Conservation (phyloP, 2,888 invertebrate genomes). For the Cataglyphis livida region DNA sequence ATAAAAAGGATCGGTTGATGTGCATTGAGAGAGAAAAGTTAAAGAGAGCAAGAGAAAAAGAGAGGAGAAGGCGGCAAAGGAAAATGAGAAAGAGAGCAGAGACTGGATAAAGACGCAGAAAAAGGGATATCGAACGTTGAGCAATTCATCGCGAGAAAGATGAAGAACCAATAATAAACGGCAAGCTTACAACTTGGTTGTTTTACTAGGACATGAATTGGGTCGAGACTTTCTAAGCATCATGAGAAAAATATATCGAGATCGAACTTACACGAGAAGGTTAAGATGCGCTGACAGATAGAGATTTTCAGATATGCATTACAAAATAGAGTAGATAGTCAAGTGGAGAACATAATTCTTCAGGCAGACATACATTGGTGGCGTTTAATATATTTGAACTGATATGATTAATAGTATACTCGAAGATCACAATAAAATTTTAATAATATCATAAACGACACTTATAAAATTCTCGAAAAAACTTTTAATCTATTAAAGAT, state of each 20-base stretch:
- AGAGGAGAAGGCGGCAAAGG: conserved; percentile 1
- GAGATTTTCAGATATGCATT: too few species aligned
- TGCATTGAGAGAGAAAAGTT: conserved; percentile 30
- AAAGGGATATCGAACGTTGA: conserved; percentile 58
- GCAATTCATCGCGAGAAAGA: conserved; percentile 38
- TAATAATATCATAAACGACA: too few species aligned
- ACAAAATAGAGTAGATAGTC: not conserved
- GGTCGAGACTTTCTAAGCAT: conserved; percentile 67
- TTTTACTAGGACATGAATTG: conserved; percentile 78
- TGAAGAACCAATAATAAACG: conserved; percentile 75
- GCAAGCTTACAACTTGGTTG: conserved; percentile 75
- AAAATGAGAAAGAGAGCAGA: conserved; percentile 17
- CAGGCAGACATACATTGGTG: not conserved
- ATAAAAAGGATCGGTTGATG: conserved; percentile 56
- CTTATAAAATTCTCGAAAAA: not conserved
- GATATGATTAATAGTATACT: too few species aligned
- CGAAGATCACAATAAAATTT: too few species aligned
- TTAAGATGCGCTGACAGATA: conserved; percentile 6
- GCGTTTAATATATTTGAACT: not conserved
- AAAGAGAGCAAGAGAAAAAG: conserved; percentile 32
- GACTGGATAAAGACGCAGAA: conserved; percentile 20
- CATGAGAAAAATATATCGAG: conserved; percentile 12
- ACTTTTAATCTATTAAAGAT: not conserved
- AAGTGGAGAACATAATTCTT: not conserved
- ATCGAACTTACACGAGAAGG: conserved; percentile 27